Evolutionary conservation across 2,797 vertebrate species (phyloP).

Genomic region (Diplodus puntazzo): DNA sequence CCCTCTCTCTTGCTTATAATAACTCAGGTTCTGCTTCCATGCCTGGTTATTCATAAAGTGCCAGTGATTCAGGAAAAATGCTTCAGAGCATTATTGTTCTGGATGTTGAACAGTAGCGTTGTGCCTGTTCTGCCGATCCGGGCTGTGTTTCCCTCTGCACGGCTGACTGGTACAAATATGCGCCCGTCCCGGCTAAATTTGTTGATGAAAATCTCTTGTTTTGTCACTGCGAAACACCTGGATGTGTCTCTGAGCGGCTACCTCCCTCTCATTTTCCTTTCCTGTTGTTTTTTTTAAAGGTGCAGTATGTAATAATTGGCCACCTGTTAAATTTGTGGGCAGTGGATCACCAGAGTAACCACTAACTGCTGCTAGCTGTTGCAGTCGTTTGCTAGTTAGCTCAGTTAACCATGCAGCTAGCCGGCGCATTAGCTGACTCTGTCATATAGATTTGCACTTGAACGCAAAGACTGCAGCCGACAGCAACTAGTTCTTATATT

Average conservation of each 20-base stretch:
- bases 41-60: conserved; percentile 46
- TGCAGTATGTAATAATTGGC: too few species aligned
- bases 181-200: conserved; percentile 16
- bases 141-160: conserved; percentile 27
- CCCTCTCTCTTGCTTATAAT: conserved; percentile 28
- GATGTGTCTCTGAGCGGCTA: neutral
- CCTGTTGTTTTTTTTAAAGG: too few species aligned
- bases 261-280: neutral
- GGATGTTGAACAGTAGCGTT: conserved; percentile 40
- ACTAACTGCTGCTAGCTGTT: too few species aligned
- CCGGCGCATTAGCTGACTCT: too few species aligned
- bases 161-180: conserved; percentile 38
- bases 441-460: too few species aligned
- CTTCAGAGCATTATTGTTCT: conserved; percentile 49
- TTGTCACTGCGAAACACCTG: neutral
- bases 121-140: conserved; percentile 37
- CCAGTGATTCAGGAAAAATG: conserved; percentile 54
- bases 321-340: too few species aligned
- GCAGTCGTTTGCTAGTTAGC: too few species aligned
- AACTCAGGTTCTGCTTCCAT: conserved; percentile 39
- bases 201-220: conserved; percentile 10
- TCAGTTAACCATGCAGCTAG: too few species aligned
- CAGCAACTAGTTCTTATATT: too few species aligned
- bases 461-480: too few species aligned
- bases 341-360: too few species aligned